Conservation (phyloP, 2,888 invertebrate genomes). For the Dioctria rufipes region DNA sequence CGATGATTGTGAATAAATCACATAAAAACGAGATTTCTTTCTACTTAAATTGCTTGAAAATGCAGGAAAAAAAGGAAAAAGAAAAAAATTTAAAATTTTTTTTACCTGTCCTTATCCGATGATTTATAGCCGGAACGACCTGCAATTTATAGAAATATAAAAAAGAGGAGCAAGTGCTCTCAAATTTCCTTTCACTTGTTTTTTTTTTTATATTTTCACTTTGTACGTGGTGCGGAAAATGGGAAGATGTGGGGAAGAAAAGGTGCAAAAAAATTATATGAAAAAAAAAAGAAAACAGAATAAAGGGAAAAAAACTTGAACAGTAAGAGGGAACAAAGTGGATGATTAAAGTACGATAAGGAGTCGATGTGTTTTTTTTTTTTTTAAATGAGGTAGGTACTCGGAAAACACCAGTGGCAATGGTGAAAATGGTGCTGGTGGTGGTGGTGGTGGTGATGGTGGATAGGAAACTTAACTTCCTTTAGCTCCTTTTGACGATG, state of each 20-base stretch:
- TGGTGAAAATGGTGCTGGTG: background rate
- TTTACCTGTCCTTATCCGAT: constrained; percentile 88
- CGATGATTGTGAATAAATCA: constrained; percentile 15
- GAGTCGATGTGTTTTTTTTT: background rate
- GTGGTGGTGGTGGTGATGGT: too few species aligned
- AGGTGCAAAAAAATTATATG: constrained; percentile 7
- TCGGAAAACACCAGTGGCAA: too few species aligned
- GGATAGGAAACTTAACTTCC: constrained; percentile 1
- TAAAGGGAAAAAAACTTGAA: constrained; percentile 1
- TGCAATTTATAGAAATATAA: constrained; percentile 72
- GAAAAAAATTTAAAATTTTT: constrained; percentile 55
- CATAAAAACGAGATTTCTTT: background rate
- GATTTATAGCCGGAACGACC: constrained; percentile 88
- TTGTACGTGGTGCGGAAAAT: background rate
- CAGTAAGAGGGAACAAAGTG: background rate
- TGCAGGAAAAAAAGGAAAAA: constrained; percentile 18
- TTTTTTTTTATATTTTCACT: constrained; percentile 30
- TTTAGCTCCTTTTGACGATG: constrained; percentile 28
- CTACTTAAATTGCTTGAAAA: constrained; percentile 3
- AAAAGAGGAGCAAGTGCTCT: constrained; percentile 46
- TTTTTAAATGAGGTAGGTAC: too few species aligned
- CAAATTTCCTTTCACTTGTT: constrained; percentile 36
- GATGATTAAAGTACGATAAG: background rate
- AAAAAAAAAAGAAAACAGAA: background rate
- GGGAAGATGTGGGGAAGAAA: background rate